phyloP scores from a whole-genome alignment of 1,140 invertebrate species.

The Tachypleus tridentatus region DNA sequence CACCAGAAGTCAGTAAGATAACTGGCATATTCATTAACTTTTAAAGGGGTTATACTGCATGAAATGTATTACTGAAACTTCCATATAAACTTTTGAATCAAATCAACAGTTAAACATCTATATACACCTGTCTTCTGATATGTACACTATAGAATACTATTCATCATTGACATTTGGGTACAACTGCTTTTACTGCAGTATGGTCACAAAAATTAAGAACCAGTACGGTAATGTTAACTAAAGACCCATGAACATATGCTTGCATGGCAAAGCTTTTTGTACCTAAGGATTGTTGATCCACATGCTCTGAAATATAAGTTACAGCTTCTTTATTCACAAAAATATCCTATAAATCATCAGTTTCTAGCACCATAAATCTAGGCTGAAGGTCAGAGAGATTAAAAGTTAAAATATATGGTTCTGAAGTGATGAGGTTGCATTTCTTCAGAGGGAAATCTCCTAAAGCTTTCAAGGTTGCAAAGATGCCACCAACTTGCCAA shows the following conservation, averaged over 20 bases:
- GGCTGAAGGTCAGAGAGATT: slow-evolving; percentile 55
- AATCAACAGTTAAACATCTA: too few species aligned
- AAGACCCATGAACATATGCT: slow-evolving; percentile 79
- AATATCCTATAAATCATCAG: slow-evolving; percentile 93
- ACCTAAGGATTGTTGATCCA: slow-evolving; percentile 71
- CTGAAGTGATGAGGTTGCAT: slow-evolving; percentile 80
- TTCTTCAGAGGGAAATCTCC: slow-evolving; percentile 94
- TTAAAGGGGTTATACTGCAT: too few species aligned
- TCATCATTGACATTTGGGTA: too few species aligned
- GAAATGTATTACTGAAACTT: too few species aligned
- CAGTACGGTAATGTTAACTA: slow-evolving; percentile 91
- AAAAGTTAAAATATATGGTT: slow-evolving; percentile 91
- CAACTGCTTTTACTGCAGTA: too few species aligned
- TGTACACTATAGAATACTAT: too few species aligned
- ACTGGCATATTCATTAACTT: too few species aligned
- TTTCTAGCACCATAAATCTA: slow-evolving; percentile 78
- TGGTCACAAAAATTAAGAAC: too few species aligned
- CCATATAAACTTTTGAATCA: too few species aligned
- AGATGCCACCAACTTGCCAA: slow-evolving; percentile 88
- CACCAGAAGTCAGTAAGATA: too few species aligned
- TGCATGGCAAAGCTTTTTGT: slow-evolving; percentile 79
- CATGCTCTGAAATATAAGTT: slow-evolving; percentile 50
- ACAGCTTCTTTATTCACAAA: slow-evolving; percentile 89
- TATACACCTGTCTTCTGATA: too few species aligned
- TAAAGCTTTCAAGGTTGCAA: slow-evolving; percentile 85